phyloP scores from a whole-genome alignment of 1,140 invertebrate genomes.

The Micrasema longulum region DNA sequence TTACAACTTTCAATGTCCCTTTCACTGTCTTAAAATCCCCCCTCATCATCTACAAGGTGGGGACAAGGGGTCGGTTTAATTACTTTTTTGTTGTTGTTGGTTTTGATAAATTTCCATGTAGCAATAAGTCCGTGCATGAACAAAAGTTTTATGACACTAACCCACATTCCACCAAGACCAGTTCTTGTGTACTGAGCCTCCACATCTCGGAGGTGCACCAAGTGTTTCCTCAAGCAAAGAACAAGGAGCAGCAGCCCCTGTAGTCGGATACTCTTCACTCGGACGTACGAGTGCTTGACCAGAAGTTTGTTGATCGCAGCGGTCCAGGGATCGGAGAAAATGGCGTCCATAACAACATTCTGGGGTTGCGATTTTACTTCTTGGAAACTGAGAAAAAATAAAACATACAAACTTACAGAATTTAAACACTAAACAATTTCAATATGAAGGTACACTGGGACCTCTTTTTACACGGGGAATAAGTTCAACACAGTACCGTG shows the following conservation, averaged over 20 bases:
- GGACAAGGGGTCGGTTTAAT: too few species aligned
- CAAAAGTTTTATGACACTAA: slow-evolving; percentile 58
- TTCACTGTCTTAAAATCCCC: too few species aligned
- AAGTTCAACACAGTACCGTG: too few species aligned
- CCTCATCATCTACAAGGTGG: too few species aligned
- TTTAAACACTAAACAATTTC: not conserved
- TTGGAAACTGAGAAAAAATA: slow-evolving; percentile 75
- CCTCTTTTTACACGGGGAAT: too few species aligned
- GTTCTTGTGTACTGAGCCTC: slow-evolving; percentile 88
- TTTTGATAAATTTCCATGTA: too few species aligned
- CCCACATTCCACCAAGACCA: slow-evolving; percentile 90
- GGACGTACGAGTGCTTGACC: slow-evolving; percentile 78
- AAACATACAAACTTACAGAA: not conserved
- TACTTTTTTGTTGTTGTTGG: too few species aligned
- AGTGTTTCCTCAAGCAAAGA: slow-evolving; percentile 82
- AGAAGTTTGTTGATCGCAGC: slow-evolving; percentile 78
- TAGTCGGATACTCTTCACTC: slow-evolving; percentile 80
- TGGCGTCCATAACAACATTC: slow-evolving; percentile 82
- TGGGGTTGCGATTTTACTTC: slow-evolving; percentile 91
- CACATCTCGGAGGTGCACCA: slow-evolving; percentile 83
- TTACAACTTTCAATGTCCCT: too few species aligned
- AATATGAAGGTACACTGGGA: too few species aligned
- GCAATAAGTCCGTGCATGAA: too few species aligned
- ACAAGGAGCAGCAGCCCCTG: slow-evolving; percentile 84
- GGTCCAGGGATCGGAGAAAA: slow-evolving; percentile 90